phyloP scores from a whole-genome alignment of 2,888 invertebrate genomes.

The Xylocampa areola region DNA sequence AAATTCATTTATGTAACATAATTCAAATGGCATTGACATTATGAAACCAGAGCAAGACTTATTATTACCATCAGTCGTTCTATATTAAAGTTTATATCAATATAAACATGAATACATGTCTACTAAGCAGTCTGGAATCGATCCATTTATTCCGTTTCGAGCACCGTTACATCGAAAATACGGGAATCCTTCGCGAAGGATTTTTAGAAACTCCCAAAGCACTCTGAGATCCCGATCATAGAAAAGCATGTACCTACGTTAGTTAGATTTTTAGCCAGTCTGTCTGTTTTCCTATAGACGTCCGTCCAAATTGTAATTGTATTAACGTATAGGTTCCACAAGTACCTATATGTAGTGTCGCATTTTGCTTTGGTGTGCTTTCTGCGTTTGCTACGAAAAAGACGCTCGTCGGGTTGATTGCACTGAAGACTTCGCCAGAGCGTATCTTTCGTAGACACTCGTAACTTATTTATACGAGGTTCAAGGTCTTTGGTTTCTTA shows the following conservation, averaged over 20 bases:
- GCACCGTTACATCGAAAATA: not conserved
- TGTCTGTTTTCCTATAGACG: not conserved
- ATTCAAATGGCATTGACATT: constrained; percentile 73
- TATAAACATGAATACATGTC: constrained; percentile 58
- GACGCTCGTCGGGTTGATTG: constrained; percentile 28
- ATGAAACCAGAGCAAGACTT: constrained; percentile 80
- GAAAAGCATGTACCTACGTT: constrained; percentile 6
- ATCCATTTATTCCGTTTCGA: not conserved
- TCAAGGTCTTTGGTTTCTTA: constrained; percentile 4
- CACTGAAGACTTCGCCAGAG: constrained; percentile 26
- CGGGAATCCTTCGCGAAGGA: not conserved
- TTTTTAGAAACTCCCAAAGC: not conserved
- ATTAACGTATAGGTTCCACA: not conserved
- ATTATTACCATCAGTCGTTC: constrained; percentile 60
- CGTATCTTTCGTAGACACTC: constrained; percentile 12
- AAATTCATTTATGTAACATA: constrained; percentile 70
- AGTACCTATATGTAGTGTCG: not conserved
- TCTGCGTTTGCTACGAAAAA: constrained; percentile 10
- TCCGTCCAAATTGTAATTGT: no score
- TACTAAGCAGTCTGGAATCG: not conserved
- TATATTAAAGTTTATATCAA: constrained; percentile 61
- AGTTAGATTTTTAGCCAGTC: constrained; percentile 1
- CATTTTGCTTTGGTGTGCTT: constrained; percentile 1
- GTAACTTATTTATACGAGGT: no score
- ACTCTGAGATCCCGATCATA: not conserved